These are phyloP conservation scores for Sebastes itinus DNA, from an alignment of 2,797 vertebrate genomes.

Conservation along the genomic window DNA sequence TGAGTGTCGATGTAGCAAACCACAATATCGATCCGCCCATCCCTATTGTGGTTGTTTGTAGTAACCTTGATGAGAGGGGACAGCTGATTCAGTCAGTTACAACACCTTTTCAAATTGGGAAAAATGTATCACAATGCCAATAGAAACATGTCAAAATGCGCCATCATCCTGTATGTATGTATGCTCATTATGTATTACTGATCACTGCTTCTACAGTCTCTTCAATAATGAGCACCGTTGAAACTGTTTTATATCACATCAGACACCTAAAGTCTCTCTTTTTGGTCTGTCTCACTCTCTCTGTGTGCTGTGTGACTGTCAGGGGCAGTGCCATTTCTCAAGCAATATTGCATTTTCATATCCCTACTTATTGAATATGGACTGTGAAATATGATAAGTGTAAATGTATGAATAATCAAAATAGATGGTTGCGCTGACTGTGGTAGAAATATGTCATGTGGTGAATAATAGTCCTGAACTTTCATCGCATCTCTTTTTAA, in stretches of 20 bases:
- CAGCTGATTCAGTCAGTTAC: neutral
- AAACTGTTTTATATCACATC: neutral
- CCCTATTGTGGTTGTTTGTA: neutral
- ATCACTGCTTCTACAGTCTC: neutral
- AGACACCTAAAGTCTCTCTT: neutral
- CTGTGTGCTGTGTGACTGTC: neutral
- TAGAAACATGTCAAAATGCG: neutral
- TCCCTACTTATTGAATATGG: conserved; percentile 15
- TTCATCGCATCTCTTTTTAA: conserved; percentile 8
- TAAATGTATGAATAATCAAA: conserved; percentile 24
- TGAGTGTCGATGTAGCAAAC: too few relatives aligned
- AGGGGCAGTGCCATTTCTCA: conserved; percentile 16
- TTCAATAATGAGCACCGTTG: neutral
- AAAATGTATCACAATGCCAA: neutral
- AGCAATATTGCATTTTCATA: conserved; percentile 28
- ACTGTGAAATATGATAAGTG: conserved; percentile 19
- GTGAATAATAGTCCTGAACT: conserved; percentile 22
- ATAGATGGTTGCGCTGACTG: neutral
- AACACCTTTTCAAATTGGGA: neutral
- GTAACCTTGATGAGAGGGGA: neutral
- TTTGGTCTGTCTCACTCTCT: neutral
- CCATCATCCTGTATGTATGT: neutral
- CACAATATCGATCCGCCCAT: too few relatives aligned
- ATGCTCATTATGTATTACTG: neutral
- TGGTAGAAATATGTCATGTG: neutral